Evolutionary conservation across 2,888 invertebrate genomes (phyloP), one percentile per base, ranked within the genome.

Genomic region (Mycalesis mineus): DNA sequence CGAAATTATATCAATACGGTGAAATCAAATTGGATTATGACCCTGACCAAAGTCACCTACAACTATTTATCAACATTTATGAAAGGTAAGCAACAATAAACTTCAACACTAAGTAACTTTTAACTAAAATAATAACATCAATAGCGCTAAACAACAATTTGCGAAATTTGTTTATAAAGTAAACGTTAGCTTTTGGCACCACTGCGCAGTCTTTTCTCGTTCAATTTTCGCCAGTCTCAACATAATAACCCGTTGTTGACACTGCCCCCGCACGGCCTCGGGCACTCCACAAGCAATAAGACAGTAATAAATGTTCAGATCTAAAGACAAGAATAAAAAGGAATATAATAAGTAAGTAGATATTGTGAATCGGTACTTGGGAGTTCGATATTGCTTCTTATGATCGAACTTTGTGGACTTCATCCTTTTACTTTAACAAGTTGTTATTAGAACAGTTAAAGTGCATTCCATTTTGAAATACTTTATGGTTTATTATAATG

Each of bases 231-330:
- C 82, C 73, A 79, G 80, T 80, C 74, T 77, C 86, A 82, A 88
- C 88, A 87, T 88, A 88, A 88, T 88, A 88, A 88, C 82, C 80
- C 79, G 80, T 82, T 83, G 87, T 86, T 85, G 84, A 84, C 82
- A 80, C 68, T 69, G 77, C 75, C 80, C 83, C 78, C 75, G 72
- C 72, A 64, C 77, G 76, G 80, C 82, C 79, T 73, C 69, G 73
- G 82, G 80, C 84, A 80, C 82, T 86, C 76, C 79, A 80, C 85
- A 78, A 83, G 83, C 87, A 88, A 88, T 88, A 88, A 88, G 85
- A 83, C 79, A 82, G 88, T 88, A 88, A 88, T 88, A 88, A 88
- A 88, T 87, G 88, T 84, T 88, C 83, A 73, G 82, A 78, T 80
- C 80, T 73, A 77, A 82, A 85, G 82, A 80, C 75, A 80, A 77